A percentile compares a stretch with the other conserved stretches of the same genome.
Conservation (phyloP, 1,140 invertebrate species). For the Cotesia chilonis region DNA sequence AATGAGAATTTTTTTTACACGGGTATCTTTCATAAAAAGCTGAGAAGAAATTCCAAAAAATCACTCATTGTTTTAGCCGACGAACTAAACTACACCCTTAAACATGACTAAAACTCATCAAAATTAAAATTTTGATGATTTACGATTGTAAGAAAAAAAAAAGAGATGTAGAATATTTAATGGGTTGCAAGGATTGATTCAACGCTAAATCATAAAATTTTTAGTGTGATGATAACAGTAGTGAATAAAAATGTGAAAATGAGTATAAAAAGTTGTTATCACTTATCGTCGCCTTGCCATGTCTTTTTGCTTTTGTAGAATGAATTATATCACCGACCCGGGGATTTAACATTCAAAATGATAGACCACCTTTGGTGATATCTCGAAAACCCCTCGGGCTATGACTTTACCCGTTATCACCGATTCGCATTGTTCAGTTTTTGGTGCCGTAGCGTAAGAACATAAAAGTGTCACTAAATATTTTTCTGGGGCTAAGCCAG, state of each 20-base stretch:
- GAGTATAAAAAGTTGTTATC: conserved; percentile 26
- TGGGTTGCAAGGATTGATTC: too few species aligned
- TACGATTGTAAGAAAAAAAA: too few species aligned
- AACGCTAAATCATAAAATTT: conserved; percentile 3
- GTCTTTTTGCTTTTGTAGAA: conserved; percentile 1
- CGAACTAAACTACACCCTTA: too few species aligned
- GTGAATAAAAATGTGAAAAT: conserved; percentile 5
- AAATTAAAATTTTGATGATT: too few species aligned
- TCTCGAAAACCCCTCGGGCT: not conserved
- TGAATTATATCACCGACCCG: conserved; percentile 25
- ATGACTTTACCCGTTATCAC: conserved; percentile 9
- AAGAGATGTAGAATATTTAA: too few species aligned
- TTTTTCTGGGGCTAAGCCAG: not conserved
- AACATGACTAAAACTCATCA: too few species aligned
- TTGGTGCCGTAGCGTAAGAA: not conserved
- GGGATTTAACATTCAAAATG: conserved; percentile 31
- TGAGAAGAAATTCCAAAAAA: too few species aligned
- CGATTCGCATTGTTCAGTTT: conserved; percentile 15
- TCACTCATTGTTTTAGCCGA: too few species aligned
- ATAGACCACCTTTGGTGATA: conserved; percentile 26
- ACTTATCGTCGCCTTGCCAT: conserved; percentile 27
- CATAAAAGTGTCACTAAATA: conserved; percentile 6
- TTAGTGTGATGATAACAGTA: conserved; percentile 21
- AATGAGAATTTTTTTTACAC: too few species aligned
- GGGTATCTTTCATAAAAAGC: too few species aligned